These are phyloP conservation scores for Nesometra sesokonis DNA, from an alignment of 35 echinoderm and acorn worm genomes.

Conservation along the genomic window DNA sequence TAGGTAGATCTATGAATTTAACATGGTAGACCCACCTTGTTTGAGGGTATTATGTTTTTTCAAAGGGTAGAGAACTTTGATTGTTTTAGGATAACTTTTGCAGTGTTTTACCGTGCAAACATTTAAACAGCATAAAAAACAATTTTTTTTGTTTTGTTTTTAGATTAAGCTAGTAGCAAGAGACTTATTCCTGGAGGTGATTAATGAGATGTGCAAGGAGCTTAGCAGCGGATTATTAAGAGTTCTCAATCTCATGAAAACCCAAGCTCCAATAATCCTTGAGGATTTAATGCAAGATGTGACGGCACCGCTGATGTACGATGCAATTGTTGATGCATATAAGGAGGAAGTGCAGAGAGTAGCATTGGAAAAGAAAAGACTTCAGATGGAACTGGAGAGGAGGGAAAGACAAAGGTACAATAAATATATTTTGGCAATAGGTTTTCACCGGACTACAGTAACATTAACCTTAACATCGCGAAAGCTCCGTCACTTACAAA, in stretches of 20 bases:
- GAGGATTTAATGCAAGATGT: neutral
- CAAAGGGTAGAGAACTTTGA: no score
- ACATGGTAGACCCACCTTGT: no score
- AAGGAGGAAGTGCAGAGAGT: neutral
- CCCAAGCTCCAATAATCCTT: constrained; percentile 1
- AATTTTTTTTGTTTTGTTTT: no score
- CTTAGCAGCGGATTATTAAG: constrained; percentile 21
- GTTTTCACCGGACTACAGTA: no score
- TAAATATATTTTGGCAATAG: neutral
- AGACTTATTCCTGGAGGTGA: constrained; percentile 47
- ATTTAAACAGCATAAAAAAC: no score
- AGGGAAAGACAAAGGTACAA: neutral
- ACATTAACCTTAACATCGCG: no score
- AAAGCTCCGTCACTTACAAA: no score
- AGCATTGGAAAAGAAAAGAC: neutral
- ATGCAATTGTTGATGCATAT: neutral
- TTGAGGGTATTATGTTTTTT: no score
- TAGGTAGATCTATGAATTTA: no score
- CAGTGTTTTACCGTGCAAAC: no score
- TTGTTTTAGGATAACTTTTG: no score
- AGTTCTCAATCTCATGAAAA: neutral
- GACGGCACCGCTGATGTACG: neutral
- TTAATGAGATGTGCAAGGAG: constrained; percentile 47
- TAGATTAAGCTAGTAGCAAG: neutral
- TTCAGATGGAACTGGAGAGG: no score